Conservation (phyloP, 2,113 vertebrate species). For the Zosterops pallidus region DNA sequence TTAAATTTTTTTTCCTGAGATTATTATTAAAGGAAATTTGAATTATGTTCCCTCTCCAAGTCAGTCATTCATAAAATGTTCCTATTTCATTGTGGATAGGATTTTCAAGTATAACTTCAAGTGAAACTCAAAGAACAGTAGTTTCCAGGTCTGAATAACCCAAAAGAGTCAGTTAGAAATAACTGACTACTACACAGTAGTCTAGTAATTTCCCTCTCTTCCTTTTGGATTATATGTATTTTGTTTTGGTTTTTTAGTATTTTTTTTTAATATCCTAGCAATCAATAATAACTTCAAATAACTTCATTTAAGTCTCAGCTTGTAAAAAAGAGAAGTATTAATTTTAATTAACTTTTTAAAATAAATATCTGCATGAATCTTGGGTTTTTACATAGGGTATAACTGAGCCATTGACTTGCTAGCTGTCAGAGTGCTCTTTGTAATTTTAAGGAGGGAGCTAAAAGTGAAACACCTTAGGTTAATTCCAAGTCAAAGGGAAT, state of each 20-base stretch:
- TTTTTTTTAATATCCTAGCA: background rate
- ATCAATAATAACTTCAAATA: background rate
- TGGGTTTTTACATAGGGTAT: background rate
- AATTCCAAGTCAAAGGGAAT: background rate
- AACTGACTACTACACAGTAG: background rate
- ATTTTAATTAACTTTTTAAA: background rate
- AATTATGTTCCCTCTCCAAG: background rate
- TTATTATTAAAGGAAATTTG: background rate
- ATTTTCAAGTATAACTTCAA: background rate
- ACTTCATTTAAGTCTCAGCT: background rate
- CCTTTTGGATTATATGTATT: background rate
- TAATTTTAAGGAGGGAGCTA: background rate
- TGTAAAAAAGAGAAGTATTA: background rate
- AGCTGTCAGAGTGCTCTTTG: background rate
- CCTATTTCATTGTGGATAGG: background rate
- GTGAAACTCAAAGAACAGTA: background rate
- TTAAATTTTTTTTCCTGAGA: background rate
- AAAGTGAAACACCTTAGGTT: background rate
- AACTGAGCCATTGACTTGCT: background rate
- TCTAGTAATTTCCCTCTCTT: background rate
- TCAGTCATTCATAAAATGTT: background rate
- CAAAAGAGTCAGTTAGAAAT: background rate
- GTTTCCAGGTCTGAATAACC: background rate
- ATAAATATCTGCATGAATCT: background rate
- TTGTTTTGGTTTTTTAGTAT: background rate